A percentile compares a stretch with the other conserved stretches of the same genome.
These are phyloP conservation scores for Sinelater perroti DNA, from an alignment of 2,888 invertebrate species.

Conservation along the genomic window DNA sequence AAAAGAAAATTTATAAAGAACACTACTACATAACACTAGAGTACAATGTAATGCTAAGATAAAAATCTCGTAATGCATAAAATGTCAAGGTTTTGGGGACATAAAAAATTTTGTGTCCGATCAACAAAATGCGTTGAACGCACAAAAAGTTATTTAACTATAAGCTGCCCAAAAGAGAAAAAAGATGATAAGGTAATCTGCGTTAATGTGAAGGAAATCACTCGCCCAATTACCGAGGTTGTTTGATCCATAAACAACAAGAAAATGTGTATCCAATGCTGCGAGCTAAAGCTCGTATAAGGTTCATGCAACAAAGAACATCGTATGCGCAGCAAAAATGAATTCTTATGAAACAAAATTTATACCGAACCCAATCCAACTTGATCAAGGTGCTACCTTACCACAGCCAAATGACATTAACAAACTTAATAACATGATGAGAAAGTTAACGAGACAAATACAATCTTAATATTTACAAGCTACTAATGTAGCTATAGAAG, in stretches of 20 bases:
- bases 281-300: too few relatives aligned
- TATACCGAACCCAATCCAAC: too few relatives aligned
- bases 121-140: too few relatives aligned
- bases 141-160: conserved; percentile 2
- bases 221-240: too few relatives aligned
- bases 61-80: conserved; percentile 3
- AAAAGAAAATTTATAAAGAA: conserved; percentile 17
- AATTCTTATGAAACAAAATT: too few relatives aligned
- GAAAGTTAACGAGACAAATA: not conserved
- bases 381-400: not conserved
- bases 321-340: too few relatives aligned
- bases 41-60: conserved; percentile 4
- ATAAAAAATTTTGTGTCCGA: not conserved
- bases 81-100: not conserved
- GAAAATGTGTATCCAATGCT: too few relatives aligned
- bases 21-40: conserved; percentile 5
- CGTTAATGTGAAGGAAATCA: conserved; percentile 1
- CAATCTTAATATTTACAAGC: too few relatives aligned
- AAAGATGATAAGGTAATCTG: conserved; percentile 6
- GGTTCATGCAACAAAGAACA: too few relatives aligned
- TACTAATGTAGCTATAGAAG: too few relatives aligned
- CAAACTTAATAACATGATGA: not conserved
- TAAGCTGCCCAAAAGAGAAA: not conserved
- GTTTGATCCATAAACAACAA: too few relatives aligned
- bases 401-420: conserved; percentile 11